Evolutionary conservation across 1,140 invertebrate genomes (phyloP), one percentile per base, ranked within the genome.

Genomic region (Wasmannia auropunctata): DNA sequence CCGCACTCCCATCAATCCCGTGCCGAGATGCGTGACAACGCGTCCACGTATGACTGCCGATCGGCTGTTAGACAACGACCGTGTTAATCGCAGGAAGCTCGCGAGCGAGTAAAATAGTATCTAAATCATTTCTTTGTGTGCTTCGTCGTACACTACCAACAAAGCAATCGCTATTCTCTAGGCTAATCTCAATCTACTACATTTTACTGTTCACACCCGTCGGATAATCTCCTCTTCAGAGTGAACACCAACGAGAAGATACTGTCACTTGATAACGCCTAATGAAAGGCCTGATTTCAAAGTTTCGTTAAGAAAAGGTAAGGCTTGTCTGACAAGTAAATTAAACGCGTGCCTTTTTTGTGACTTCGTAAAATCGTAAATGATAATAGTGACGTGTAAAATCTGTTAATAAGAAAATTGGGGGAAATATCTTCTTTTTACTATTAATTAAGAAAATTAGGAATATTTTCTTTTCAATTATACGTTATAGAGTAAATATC

Each of bases 11-110:
- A 99, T 98, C 74, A 99, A 95, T 22, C 99, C 98, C 91, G 98
- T 98, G 43, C 98, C 98, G 92, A 99, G 97, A 34, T 97, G 97
- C 34, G 98, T 99, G 51, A 98, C 97, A 51, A 99, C 98, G 79
- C 98, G 97, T 46, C 99, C 99, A 87, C 99, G 97, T 74, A 99
- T 98, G 40, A 99, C 98, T 6, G 99, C 99, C 79, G 98, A 98
- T 88, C 99, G 99, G 94, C 99, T 99, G 95, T 91, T 95, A 86
- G 88, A 87, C 40, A 86, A 91, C 40, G 49, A 81, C 72, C 63
- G 56, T 70, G 40, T 90, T 89, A 88, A 86, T 85, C n/a, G 84
- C 58, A 49, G 67, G 51, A 25, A 63, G 4, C 56, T 63, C 25
- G 34, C 37, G 65, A 70, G 16, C 22, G 8, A 11, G 7, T 76